Percentiles rank a stretch among this genome's conserved stretches.
Conservation (phyloP, 2,888 invertebrate genomes). For the Ichneumon xanthorius region DNA sequence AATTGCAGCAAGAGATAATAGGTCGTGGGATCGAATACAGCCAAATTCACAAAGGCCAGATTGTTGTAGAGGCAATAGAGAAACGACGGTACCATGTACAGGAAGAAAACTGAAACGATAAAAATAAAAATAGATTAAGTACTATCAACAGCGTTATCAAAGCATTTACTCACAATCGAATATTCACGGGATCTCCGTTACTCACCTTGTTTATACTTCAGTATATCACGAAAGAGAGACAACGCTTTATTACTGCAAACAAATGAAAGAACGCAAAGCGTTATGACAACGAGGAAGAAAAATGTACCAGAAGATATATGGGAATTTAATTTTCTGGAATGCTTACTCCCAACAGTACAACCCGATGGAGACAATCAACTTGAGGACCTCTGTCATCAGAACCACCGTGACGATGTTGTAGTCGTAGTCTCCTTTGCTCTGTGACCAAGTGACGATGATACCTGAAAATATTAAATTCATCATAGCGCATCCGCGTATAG, state of each 20-base stretch:
- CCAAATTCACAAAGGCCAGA: slow-evolving; percentile 95
- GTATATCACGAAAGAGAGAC: slow-evolving; percentile 76
- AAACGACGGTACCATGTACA: slow-evolving; percentile 96
- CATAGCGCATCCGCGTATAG: no score
- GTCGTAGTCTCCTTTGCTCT: slow-evolving; percentile 92
- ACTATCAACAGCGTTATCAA: slow-evolving; percentile 65
- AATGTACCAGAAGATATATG: neutral
- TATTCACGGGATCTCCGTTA: neutral
- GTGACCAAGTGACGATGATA: slow-evolving; percentile 96
- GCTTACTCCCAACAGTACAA: slow-evolving; percentile 91
- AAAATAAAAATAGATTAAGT: neutral
- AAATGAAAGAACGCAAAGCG: slow-evolving; percentile 22
- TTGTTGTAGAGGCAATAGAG: slow-evolving; percentile 98
- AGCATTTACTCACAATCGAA: neutral
- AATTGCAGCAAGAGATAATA: slow-evolving; percentile 96
- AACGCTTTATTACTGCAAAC: slow-evolving; percentile 76
- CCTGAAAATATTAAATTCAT: slow-evolving; percentile 86
- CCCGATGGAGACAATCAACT: slow-evolving; percentile 90
- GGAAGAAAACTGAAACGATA: slow-evolving; percentile 88
- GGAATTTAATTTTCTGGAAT: slow-evolving; percentile 40
- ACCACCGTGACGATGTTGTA: slow-evolving; percentile 96
- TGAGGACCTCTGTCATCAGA: slow-evolving; percentile 94
- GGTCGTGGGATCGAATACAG: slow-evolving; percentile 97
- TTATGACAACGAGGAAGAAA: neutral
- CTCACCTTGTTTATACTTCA: slow-evolving; percentile 79